Evolutionary conservation across 2,797 vertebrate species (phyloP).

Genomic region (Gobio occitaniae): DNA sequence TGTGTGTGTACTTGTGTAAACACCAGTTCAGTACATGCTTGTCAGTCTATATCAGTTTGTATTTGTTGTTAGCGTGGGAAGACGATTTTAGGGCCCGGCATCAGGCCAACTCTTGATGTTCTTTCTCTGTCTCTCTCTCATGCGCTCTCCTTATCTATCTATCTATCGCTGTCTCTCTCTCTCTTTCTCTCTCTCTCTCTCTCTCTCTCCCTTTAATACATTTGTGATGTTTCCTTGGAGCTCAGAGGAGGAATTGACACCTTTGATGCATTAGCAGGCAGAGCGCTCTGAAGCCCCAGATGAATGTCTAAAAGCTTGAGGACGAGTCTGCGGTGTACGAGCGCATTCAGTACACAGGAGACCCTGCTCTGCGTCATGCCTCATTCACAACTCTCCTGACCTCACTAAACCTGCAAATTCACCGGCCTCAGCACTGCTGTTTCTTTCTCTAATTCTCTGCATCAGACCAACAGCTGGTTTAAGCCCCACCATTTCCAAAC

Average conservation of each 20-base stretch:
- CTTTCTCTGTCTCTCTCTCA: slow-evolving; percentile 16
- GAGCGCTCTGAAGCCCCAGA: slow-evolving; percentile 44
- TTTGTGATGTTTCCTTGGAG: slow-evolving; percentile 57
- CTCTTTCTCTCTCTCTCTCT: background rate
- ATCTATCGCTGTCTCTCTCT: background rate
- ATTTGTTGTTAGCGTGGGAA: slow-evolving; percentile 40
- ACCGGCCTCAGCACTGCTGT: slow-evolving; percentile 4
- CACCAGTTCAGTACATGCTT: slow-evolving; percentile 11
- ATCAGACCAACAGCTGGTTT: slow-evolving; percentile 7
- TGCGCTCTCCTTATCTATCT: background rate
- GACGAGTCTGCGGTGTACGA: slow-evolving; percentile 28
- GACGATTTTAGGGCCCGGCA: slow-evolving; percentile 40
- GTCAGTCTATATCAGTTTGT: slow-evolving; percentile 37
- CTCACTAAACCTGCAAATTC: slow-evolving; percentile 47
- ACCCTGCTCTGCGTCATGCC: background rate
- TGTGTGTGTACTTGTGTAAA: slow-evolving; percentile 29
- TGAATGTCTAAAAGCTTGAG: slow-evolving; percentile 53
- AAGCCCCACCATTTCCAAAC: background rate
- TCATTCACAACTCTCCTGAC: slow-evolving; percentile 24
- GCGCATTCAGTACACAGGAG: slow-evolving; percentile 41
- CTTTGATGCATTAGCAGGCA: slow-evolving; percentile 57
- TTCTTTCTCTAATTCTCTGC: slow-evolving; percentile 12
- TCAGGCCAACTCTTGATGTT: slow-evolving; percentile 39
- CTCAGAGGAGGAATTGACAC: slow-evolving; percentile 51
- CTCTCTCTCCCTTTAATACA: slow-evolving; percentile 42